These are phyloP conservation scores for Gymnoscopelus braueri DNA, from an alignment of 2,797 vertebrate species.

Conservation along the genomic window DNA sequence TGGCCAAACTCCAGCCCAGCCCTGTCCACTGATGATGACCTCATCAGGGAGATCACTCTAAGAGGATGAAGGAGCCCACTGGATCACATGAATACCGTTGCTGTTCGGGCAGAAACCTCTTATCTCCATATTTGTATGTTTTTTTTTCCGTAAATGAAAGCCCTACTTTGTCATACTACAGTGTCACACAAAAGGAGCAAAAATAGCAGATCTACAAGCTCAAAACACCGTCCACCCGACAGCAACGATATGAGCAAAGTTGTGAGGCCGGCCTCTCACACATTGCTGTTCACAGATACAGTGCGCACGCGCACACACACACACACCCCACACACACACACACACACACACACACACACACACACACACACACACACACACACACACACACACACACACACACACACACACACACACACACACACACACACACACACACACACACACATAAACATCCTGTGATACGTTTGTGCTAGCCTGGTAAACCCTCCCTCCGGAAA, in stretches of 20 bases:
- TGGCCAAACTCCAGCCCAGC: not conserved
- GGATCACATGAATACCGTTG: slow-evolving; percentile 13
- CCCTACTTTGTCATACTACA: no score
- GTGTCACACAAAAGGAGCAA: no score
- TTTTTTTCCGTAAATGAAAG: no score
- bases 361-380: not conserved
- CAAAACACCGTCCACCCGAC: no score
- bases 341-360: not conserved
- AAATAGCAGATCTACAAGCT: no score
- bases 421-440: slow-evolving; percentile 4
- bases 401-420: not conserved
- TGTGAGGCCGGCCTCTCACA: not conserved
- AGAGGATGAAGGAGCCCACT: not conserved
- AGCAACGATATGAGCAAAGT: no score
- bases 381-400: slow-evolving; percentile 1
- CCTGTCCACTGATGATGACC: slow-evolving; percentile 7
- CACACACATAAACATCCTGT: slow-evolving; percentile 45
- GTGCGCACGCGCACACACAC: not conserved
- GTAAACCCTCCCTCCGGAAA: no score
- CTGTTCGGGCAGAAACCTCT: no score
- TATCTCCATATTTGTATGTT: no score
- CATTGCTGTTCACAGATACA: slow-evolving; percentile 29
- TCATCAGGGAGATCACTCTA: slow-evolving; percentile 14
- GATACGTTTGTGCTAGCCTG: slow-evolving; percentile 26
- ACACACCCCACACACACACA: not conserved